phyloP scores from a whole-genome alignment of 2,797 vertebrate species.

The Babyrousa celebensis region DNA sequence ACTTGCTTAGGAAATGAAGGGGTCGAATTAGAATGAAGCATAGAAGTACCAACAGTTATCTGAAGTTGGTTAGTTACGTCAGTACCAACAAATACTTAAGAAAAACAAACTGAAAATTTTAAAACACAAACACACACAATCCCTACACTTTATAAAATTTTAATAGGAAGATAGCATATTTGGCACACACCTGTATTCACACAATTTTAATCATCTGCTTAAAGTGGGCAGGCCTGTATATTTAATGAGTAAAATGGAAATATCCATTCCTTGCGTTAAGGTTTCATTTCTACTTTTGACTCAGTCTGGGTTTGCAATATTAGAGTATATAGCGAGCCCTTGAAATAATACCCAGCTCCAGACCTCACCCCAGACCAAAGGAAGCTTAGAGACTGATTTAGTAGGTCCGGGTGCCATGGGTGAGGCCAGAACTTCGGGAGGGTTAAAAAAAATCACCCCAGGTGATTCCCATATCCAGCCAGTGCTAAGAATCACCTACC shows the following conservation, averaged over 20 bases:
- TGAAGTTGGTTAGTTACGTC: neutral
- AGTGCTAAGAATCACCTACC: neutral
- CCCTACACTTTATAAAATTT: neutral
- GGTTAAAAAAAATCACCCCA: neutral
- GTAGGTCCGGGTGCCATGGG: neutral
- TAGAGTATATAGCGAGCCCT: neutral
- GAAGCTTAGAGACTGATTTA: neutral
- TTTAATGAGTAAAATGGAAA: neutral
- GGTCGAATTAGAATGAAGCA: neutral
- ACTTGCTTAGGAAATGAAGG: neutral
- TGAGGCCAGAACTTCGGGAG: accelerated
- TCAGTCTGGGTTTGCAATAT: neutral
- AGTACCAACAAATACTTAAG: neutral
- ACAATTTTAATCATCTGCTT: neutral
- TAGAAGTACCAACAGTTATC: accelerated
- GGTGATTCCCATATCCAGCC: neutral
- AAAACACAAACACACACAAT: neutral
- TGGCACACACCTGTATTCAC: neutral
- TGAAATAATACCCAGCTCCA: neutral
- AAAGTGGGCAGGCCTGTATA: accelerated
- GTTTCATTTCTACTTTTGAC: neutral
- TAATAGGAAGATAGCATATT: neutral
- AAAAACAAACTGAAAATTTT: neutral
- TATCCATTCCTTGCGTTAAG: neutral
- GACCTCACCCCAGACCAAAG: neutral